phyloP scores from a whole-genome alignment of 2,797 vertebrate genomes.

The Streptopelia turtur region DNA sequence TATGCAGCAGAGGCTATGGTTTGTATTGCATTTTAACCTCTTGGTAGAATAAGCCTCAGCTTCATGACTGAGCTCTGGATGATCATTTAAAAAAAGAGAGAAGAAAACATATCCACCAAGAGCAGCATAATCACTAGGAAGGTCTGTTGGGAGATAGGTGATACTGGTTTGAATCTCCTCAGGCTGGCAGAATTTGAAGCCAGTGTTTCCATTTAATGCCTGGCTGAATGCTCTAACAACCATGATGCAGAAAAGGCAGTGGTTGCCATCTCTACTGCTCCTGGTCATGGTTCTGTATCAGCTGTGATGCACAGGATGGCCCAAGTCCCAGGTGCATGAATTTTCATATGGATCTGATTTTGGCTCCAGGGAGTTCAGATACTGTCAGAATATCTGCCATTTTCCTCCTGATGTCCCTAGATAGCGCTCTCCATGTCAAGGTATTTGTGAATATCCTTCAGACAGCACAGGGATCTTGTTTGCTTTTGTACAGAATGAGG shows the following conservation, averaged over 20 bases:
- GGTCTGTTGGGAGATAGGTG: not conserved
- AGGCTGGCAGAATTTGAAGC: not conserved
- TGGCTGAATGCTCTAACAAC: not conserved
- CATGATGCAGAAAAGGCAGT: not conserved
- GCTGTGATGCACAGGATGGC: not conserved
- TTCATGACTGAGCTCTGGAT: not conserved
- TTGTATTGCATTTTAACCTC: not conserved
- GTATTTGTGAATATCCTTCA: not conserved
- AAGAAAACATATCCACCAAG: not conserved
- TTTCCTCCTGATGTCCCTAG: not conserved
- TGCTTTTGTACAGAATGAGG: not conserved
- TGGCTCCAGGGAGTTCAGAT: not conserved
- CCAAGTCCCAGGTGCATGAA: not conserved
- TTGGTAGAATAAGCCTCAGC: not conserved
- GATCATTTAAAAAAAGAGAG: not conserved
- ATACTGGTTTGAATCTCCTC: not conserved
- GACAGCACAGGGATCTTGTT: not conserved
- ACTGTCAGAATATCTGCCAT: not conserved
- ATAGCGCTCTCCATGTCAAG: not conserved
- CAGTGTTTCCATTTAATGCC: not conserved
- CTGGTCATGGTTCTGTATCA: not conserved
- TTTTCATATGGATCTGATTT: not conserved
- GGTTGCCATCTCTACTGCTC: not conserved
- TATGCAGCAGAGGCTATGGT: accelerated
- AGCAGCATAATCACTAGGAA: not conserved